Evolutionary conservation across 2,888 invertebrate species (phyloP).

Genomic region (Tridacna gigas): DNA sequence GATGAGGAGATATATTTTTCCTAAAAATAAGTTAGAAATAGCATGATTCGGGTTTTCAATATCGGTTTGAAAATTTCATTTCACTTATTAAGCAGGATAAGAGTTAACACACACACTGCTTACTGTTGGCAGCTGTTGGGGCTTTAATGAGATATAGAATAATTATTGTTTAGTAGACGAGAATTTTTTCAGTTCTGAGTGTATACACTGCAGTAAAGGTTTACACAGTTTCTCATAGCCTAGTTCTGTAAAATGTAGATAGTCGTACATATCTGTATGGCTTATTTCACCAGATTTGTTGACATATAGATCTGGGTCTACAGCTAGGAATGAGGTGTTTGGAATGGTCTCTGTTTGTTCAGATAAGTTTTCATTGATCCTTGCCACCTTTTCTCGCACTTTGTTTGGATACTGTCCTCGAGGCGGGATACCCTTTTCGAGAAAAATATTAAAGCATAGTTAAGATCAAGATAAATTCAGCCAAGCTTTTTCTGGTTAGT

Average conservation of each 20-base stretch:
- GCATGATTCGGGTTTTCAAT: too few species aligned
- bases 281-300: slow-evolving; percentile 89
- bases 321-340: slow-evolving; percentile 91
- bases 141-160: too few species aligned
- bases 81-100: too few species aligned
- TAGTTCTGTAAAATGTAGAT: slow-evolving; percentile 92
- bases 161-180: not conserved
- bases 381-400: slow-evolving; percentile 90
- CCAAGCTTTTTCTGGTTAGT: too few species aligned
- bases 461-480: too few species aligned
- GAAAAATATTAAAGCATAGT: not conserved
- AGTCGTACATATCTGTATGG: slow-evolving; percentile 96
- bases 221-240: slow-evolving; percentile 90
- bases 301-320: slow-evolving; percentile 89
- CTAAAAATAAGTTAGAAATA: too few species aligned
- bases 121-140: too few species aligned
- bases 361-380: slow-evolving; percentile 91
- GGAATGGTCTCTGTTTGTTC: slow-evolving; percentile 87
- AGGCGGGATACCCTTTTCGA: slow-evolving; percentile 92
- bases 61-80: too few species aligned
- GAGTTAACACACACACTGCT: too few species aligned
- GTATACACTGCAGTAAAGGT: slow-evolving; percentile 82
- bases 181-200: slow-evolving; percentile 75
- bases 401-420: slow-evolving; percentile 94
- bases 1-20: too few species aligned